Evolutionary conservation across 1,140 invertebrate genomes (phyloP).

Genomic region (Augochlora pura): DNA sequence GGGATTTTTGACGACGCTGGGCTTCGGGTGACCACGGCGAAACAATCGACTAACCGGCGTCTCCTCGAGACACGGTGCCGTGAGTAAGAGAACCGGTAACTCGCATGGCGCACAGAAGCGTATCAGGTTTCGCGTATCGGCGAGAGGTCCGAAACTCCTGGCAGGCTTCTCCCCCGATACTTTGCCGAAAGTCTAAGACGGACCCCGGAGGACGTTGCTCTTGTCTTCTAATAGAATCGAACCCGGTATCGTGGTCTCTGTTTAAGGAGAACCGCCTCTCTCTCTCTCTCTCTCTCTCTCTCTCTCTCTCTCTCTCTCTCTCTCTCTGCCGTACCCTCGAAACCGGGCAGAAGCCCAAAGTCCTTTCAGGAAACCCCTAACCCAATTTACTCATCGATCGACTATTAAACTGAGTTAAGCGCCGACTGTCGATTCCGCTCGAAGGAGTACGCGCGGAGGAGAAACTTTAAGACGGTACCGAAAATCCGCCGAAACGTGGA

Average conservation of each 20-base stretch:
- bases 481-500: conserved; percentile 20
- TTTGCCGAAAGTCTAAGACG: conserved; percentile 41
- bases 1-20: neutral
- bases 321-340: conserved; percentile 9
- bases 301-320: no score
- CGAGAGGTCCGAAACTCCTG: conserved; percentile 22
- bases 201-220: conserved; percentile 39
- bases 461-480: conserved; percentile 35
- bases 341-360: conserved; percentile 38
- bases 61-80: neutral
- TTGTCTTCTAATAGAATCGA: conserved; percentile 60
- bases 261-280: conserved; percentile 31
- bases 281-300: no score
- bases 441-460: neutral
- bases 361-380: conserved; percentile 66
- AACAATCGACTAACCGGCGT: neutral
- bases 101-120: neutral
- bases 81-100: neutral
- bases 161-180: conserved; percentile 22
- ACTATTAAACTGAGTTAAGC: conserved; percentile 67
- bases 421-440: conserved; percentile 45
- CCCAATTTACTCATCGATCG: conserved; percentile 66
- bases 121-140: conserved; percentile 8
- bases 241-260: conserved; percentile 35
- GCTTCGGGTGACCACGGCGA: neutral